phyloP scores from a whole-genome alignment of 2,888 invertebrate species.

The Mesochorus sp. region DNA sequence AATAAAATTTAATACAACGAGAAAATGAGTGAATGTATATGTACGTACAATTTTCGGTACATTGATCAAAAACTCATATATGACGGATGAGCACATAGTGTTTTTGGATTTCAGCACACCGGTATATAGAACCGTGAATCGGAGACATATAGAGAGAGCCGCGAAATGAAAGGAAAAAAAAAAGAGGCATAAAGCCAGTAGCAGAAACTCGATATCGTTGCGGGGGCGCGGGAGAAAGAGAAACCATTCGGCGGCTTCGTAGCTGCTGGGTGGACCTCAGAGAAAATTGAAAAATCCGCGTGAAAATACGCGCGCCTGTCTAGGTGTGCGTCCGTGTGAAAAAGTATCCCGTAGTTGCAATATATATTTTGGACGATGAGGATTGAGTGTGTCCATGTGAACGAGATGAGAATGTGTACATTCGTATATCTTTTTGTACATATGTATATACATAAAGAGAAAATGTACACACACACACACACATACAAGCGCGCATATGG shows the following conservation, averaged over 20 bases:
- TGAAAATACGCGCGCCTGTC: slow-evolving; percentile 70
- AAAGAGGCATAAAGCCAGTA: slow-evolving; percentile 30
- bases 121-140: background rate
- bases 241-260: slow-evolving; percentile 44
- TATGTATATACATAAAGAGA: slow-evolving; percentile 27
- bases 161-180: slow-evolving; percentile 4
- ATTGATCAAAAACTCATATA: too few relatives aligned
- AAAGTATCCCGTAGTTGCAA: slow-evolving; percentile 43
- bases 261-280: slow-evolving; percentile 61
- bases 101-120: too few relatives aligned
- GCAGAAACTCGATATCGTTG: slow-evolving; percentile 43
- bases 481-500: background rate
- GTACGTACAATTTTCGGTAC: too few relatives aligned
- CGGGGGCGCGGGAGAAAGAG: background rate
- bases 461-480: background rate
- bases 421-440: slow-evolving; percentile 4
- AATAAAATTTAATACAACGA: too few relatives aligned
- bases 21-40: too few relatives aligned
- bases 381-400: slow-evolving; percentile 53
- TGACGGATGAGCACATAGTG: too few relatives aligned
- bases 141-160: slow-evolving; percentile 15
- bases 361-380: slow-evolving; percentile 54
- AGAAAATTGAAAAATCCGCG: slow-evolving; percentile 77
- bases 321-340: slow-evolving; percentile 51
- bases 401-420: slow-evolving; percentile 47